Conservation (phyloP, 2,888 invertebrate genomes). For the Coleophora flavipennella region DNA sequence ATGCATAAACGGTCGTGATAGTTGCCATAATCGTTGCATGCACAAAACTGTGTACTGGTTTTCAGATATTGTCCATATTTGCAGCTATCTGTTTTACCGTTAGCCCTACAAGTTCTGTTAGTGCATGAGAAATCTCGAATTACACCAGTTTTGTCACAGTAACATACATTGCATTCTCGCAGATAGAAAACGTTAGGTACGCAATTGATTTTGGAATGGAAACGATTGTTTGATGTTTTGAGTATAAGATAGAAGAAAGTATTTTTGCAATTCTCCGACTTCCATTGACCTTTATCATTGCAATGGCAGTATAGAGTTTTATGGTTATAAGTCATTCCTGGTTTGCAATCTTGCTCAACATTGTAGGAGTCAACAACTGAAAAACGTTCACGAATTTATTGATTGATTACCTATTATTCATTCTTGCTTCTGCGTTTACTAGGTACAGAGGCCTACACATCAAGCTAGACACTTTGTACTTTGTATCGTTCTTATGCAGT, state of each 20-base stretch:
- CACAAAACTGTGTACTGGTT: slow-evolving; percentile 27
- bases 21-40: slow-evolving; percentile 33
- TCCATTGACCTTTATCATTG: slow-evolving; percentile 29
- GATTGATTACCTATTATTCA: background rate
- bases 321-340: slow-evolving; percentile 24
- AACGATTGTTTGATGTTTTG: slow-evolving; percentile 2
- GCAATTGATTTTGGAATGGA: slow-evolving; percentile 23
- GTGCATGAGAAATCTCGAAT: slow-evolving; percentile 29
- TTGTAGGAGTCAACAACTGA: too few relatives aligned
- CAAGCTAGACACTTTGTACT: too few relatives aligned
- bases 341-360: slow-evolving; percentile 17
- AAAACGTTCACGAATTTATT: background rate
- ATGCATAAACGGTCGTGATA: slow-evolving; percentile 37
- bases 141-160: slow-evolving; percentile 22
- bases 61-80: slow-evolving; percentile 30
- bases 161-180: slow-evolving; percentile 40
- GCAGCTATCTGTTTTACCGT: slow-evolving; percentile 30
- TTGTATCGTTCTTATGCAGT: too few relatives aligned
- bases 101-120: slow-evolving; percentile 24
- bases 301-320: slow-evolving; percentile 32
- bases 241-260: slow-evolving; percentile 21
- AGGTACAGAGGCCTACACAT: too few relatives aligned
- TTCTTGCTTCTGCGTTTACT: too few relatives aligned
- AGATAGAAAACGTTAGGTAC: slow-evolving; percentile 25
- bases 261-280: slow-evolving; percentile 27